Percentiles rank a stretch among this genome's conserved stretches.
phyloP scores from a whole-genome alignment of 2,113 vertebrate genomes.

The Vulpes vulpes region DNA sequence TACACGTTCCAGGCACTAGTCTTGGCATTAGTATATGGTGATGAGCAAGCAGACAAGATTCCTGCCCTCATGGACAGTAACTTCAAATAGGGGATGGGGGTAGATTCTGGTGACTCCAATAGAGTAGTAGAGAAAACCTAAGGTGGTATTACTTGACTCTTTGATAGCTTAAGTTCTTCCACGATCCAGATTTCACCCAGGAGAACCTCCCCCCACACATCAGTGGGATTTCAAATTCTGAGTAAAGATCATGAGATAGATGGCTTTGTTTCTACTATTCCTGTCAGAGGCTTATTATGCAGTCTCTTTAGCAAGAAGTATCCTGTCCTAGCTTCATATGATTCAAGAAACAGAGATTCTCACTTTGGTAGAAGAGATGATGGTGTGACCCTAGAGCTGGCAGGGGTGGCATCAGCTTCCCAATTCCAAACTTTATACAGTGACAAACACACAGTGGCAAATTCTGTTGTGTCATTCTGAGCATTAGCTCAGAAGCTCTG shows the following conservation, averaged over 20 bases:
- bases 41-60: not conserved
- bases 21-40: not conserved
- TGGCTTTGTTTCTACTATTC: not conserved
- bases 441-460: not conserved
- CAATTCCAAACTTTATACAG: not conserved
- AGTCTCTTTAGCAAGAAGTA: not conserved
- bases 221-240: not conserved
- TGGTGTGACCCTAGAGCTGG: not conserved
- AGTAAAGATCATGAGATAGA: not conserved
- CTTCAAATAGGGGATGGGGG: not conserved
- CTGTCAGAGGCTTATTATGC: not conserved
- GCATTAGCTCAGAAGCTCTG: not conserved
- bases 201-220: not conserved
- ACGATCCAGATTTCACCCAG: not conserved
- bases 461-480: not conserved
- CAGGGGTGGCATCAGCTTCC: not conserved
- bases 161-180: not conserved
- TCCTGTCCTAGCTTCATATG: not conserved
- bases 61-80: not conserved
- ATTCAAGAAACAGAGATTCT: not conserved
- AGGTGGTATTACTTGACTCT: not conserved
- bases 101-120: not conserved
- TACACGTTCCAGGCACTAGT: not conserved
- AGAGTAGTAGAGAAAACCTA: not conserved
- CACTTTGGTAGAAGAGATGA: not conserved